phyloP scores from a whole-genome alignment of 2,888 invertebrate species.

The Zhuqinia jingwanae region DNA sequence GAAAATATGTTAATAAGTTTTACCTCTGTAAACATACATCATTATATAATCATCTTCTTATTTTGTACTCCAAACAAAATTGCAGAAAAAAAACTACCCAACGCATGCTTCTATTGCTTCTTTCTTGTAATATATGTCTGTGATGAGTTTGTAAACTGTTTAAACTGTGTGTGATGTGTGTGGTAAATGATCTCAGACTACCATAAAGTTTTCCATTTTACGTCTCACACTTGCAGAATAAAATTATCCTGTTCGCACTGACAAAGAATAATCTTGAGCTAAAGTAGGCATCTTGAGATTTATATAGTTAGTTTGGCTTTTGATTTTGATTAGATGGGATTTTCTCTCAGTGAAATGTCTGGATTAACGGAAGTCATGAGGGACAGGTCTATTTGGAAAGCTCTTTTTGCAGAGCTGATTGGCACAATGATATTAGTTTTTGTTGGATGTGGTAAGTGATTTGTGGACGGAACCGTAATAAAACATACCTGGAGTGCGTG shows the following conservation, averaged over 20 bases:
- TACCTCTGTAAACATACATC: background rate
- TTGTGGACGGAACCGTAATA: too few relatives aligned
- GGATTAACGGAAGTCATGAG: slow-evolving; percentile 88
- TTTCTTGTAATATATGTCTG: slow-evolving; percentile 16
- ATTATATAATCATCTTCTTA: too few relatives aligned
- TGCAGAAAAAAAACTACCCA: background rate
- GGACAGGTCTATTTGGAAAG: slow-evolving; percentile 87
- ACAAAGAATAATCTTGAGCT: background rate
- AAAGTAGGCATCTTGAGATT: background rate
- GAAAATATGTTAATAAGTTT: slow-evolving; percentile 55
- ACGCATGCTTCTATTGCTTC: background rate
- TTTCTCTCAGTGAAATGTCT: slow-evolving; percentile 82
- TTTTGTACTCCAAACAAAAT: too few relatives aligned
- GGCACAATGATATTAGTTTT: slow-evolving; percentile 93
- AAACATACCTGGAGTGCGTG: too few relatives aligned
- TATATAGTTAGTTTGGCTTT: slow-evolving; percentile 41
- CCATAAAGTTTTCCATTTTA: too few relatives aligned
- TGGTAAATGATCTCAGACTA: background rate
- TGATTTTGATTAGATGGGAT: slow-evolving; percentile 77
- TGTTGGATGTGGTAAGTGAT: slow-evolving; percentile 92
- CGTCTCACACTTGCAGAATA: background rate
- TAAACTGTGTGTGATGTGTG: background rate
- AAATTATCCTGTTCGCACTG: background rate
- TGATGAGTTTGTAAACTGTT: background rate
- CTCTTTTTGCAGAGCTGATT: slow-evolving; percentile 92